These are phyloP conservation scores for Vidua chalybeata DNA, from an alignment of 2,113 vertebrate genomes.

Conservation along the genomic window DNA sequence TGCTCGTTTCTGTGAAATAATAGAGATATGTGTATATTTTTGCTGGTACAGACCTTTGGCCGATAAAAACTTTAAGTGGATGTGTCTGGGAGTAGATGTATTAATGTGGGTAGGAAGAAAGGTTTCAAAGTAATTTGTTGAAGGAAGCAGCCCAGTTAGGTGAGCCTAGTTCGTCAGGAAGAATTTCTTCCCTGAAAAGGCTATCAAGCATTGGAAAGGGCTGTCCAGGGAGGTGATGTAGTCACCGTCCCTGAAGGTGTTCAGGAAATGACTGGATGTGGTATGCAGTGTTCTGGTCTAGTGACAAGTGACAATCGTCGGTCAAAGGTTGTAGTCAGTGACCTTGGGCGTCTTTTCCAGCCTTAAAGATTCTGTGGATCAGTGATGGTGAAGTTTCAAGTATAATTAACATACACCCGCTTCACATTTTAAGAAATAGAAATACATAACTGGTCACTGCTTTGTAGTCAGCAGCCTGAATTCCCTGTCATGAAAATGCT, in stretches of 20 bases:
- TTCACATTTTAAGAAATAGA: not conserved
- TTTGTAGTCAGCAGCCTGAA: too few species aligned
- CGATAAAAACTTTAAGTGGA: not conserved
- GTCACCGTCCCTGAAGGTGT: not conserved
- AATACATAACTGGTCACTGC: rapidly evolving
- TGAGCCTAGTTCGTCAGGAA: not conserved
- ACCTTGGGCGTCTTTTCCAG: not conserved
- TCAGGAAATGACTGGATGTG: not conserved
- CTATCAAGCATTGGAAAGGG: not conserved
- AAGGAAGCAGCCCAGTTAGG: not conserved
- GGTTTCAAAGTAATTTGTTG: too few species aligned
- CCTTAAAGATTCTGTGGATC: not conserved
- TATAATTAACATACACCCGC: not conserved
- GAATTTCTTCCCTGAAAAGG: not conserved
- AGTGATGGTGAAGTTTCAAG: not conserved
- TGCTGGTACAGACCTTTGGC: rapidly evolving
- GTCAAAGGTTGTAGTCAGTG: not conserved
- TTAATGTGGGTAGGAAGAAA: not conserved
- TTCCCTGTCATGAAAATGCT: too few species aligned
- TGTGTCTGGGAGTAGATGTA: not conserved
- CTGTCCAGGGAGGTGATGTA: not conserved
- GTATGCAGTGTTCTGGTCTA: not conserved
- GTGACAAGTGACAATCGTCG: rapidly evolving
- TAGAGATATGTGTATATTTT: rapidly evolving
- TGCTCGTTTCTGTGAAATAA: rapidly evolving